Conservation (phyloP, 2,113 vertebrate genomes). For the Cyphotilapia sp. region DNA sequence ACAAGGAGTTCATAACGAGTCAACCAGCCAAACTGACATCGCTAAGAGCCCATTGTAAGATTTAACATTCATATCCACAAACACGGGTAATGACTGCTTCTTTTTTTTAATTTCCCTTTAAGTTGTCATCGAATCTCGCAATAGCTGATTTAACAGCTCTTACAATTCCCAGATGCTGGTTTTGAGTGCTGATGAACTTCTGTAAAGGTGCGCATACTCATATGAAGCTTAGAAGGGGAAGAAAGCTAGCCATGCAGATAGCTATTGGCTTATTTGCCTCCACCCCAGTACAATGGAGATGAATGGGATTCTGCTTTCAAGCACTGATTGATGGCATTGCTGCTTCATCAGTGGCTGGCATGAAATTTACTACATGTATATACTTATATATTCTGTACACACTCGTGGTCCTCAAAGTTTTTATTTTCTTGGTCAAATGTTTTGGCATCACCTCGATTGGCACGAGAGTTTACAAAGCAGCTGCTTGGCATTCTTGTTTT, state of each 20-base stretch:
- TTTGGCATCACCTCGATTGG: not conserved
- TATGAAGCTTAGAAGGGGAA: not conserved
- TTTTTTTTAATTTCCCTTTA: not conserved
- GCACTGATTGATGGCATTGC: not conserved
- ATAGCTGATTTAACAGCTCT: not conserved
- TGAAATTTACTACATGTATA: not conserved
- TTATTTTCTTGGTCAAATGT: not conserved
- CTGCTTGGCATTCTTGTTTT: not conserved
- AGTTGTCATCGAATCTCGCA: not conserved
- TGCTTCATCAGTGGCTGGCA: not conserved
- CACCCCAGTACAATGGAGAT: not conserved
- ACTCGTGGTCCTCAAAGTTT: not conserved
- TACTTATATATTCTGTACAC: not conserved
- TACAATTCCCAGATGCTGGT: constrained; percentile 25
- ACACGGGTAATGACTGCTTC: not conserved
- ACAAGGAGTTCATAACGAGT: not conserved
- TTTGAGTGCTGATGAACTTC: not conserved
- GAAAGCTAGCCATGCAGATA: not conserved
- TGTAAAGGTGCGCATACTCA: not conserved
- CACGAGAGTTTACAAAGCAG: not conserved
- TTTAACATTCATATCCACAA: not conserved
- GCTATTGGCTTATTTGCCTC: not conserved
- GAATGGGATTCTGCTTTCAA: not conserved
- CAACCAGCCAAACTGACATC: not conserved
- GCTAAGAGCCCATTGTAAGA: not conserved